Percentiles rank a stretch among this genome's conserved stretches.
phyloP scores from a whole-genome alignment of 2,113 vertebrate species.

The Nothoprocta perdicaria region DNA sequence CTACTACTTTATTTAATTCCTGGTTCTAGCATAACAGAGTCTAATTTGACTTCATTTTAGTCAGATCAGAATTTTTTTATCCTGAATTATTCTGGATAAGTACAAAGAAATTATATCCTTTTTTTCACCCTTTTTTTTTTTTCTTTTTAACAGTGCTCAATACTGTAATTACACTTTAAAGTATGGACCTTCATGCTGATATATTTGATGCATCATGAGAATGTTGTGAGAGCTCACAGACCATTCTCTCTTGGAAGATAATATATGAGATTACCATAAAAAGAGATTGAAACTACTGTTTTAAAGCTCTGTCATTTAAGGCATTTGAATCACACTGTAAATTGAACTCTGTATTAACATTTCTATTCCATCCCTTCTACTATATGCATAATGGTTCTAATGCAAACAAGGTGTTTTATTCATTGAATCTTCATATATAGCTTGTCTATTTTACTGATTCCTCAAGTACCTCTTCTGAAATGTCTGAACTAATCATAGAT shows the following conservation, averaged over 20 bases:
- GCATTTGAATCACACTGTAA: background rate
- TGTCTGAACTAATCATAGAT: conserved; percentile 42
- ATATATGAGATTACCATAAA: background rate
- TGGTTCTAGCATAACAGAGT: background rate
- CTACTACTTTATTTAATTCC: background rate
- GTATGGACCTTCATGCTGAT: background rate
- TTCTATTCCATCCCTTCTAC: background rate
- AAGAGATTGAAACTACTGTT: background rate
- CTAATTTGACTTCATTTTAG: background rate
- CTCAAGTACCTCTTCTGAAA: conserved; percentile 22
- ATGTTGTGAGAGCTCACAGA: background rate
- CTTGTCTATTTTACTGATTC: conserved; percentile 34
- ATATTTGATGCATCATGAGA: background rate
- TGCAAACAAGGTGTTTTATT: background rate
- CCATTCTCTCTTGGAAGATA: background rate
- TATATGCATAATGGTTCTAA: background rate
- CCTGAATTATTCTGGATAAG: background rate
- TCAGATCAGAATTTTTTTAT: background rate
- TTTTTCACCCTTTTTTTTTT: background rate
- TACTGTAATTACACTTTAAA: background rate
- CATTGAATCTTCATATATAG: background rate
- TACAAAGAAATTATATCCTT: background rate
- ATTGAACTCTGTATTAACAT: background rate
- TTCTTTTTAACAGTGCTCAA: background rate
- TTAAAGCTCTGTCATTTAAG: background rate